A percentile compares a stretch with the other conserved stretches of the same genome.
phyloP scores from a whole-genome alignment of 2,113 vertebrate genomes.

The Antigone vipio region DNA sequence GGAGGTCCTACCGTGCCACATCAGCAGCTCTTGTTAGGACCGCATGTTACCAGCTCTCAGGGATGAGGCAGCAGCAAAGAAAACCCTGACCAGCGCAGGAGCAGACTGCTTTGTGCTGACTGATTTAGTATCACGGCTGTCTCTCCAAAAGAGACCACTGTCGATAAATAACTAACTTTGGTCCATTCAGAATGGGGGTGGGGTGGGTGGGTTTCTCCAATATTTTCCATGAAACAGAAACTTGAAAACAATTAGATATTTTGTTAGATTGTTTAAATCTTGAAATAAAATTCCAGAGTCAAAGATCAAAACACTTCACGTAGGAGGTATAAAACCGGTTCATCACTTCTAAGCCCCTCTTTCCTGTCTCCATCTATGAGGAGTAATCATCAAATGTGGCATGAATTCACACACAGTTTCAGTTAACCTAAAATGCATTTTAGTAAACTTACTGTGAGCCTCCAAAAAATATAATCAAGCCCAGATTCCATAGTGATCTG shows the following conservation, averaged over 20 bases:
- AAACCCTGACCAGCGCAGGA: neutral
- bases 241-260: neutral
- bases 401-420: neutral
- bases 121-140: neutral
- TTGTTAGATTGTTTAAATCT: neutral
- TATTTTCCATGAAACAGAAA: neutral
- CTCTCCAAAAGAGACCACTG: neutral
- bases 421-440: neutral
- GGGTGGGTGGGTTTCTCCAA: accelerated
- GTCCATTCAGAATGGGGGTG: neutral
- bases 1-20: neutral
- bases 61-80: neutral
- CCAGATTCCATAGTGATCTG: neutral
- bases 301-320: neutral
- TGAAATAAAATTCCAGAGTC: neutral
- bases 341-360: neutral
- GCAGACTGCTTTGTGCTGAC: neutral
- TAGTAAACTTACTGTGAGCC: neutral
- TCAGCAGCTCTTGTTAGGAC: neutral
- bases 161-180: neutral
- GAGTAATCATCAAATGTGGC: neutral
- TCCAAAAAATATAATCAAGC: neutral
- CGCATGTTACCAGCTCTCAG: neutral
- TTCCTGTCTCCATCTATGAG: neutral
- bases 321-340: neutral